A percentile compares a stretch with the other conserved stretches of the same genome.
Evolutionary conservation across 2,888 invertebrate species (phyloP).

Genomic region (Drosophila bunnanda): DNA sequence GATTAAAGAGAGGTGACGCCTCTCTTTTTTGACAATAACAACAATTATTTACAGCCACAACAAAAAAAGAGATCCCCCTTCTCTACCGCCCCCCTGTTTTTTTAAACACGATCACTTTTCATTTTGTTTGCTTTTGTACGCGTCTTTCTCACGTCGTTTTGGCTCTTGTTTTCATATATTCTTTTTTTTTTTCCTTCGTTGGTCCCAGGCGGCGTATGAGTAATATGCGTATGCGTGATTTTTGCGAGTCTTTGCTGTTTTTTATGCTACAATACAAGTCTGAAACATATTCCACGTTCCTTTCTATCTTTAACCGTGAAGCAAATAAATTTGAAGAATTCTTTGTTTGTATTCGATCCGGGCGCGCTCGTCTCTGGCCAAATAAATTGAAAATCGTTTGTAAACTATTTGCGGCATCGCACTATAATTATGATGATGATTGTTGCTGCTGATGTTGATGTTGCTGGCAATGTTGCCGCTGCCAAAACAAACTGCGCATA

Average conservation of each 20-base stretch:
- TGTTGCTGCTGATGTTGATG: slow-evolving; percentile 32
- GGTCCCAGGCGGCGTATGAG: slow-evolving; percentile 62
- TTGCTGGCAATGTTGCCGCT: slow-evolving; percentile 36
- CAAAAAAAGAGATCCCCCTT: slow-evolving; percentile 6
- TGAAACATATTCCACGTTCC: slow-evolving; percentile 19
- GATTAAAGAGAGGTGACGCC: slow-evolving; percentile 11
- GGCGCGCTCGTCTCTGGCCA: background rate
- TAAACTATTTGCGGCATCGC: slow-evolving; percentile 46
- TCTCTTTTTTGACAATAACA: slow-evolving; percentile 35
- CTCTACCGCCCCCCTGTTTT: background rate
- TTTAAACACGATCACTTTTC: slow-evolving; percentile 24
- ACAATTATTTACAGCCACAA: slow-evolving; percentile 9
- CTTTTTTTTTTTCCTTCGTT: slow-evolving; percentile 6
- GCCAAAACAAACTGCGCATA: slow-evolving; percentile 65
- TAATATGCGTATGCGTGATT: slow-evolving; percentile 53
- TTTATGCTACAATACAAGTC: slow-evolving; percentile 30
- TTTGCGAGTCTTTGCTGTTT: background rate
- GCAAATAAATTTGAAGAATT: slow-evolving; percentile 72
- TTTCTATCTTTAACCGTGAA: slow-evolving; percentile 47
- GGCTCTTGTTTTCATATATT: slow-evolving; percentile 3
- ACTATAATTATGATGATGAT: slow-evolving; percentile 65
- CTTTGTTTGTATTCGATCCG: slow-evolving; percentile 51
- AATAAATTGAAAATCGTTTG: slow-evolving; percentile 47
- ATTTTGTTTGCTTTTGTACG: slow-evolving; percentile 37
- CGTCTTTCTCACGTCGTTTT: slow-evolving; percentile 51